Conservation (phyloP, 2,797 vertebrate genomes). For the Enteromius radiatus region DNA sequence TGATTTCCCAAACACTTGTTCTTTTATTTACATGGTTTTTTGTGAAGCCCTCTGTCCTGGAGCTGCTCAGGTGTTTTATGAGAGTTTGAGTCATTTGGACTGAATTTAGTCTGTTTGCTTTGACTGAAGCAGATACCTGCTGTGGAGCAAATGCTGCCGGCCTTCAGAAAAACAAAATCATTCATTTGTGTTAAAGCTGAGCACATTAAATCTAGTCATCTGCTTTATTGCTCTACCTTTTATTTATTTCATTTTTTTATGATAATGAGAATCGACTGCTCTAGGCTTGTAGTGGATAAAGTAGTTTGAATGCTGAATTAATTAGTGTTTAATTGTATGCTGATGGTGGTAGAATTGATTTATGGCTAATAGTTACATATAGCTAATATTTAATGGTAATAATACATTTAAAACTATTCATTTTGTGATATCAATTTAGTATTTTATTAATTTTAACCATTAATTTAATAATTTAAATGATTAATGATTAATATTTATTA, state of each 20-base stretch:
- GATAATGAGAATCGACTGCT: not conserved
- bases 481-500: not conserved
- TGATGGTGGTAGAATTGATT: not conserved
- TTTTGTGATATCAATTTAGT: not conserved
- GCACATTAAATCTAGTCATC: not conserved
- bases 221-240: not conserved
- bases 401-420: not conserved
- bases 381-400: not conserved
- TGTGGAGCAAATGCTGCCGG: not conserved
- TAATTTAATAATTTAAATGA: not conserved
- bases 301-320: not conserved
- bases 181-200: not conserved
- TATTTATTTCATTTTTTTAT: not conserved
- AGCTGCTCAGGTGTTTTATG: not conserved
- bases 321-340: not conserved
- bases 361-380: not conserved
- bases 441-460: not conserved
- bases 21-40: not conserved
- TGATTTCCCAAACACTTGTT: not conserved
- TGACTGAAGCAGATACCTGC: not conserved
- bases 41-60: not conserved
- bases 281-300: not conserved
- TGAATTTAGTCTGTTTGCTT: not conserved
- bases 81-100: not conserved
- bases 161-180: not conserved